Conservation (phyloP, 1,140 invertebrate species). For the Ladona fulva region DNA sequence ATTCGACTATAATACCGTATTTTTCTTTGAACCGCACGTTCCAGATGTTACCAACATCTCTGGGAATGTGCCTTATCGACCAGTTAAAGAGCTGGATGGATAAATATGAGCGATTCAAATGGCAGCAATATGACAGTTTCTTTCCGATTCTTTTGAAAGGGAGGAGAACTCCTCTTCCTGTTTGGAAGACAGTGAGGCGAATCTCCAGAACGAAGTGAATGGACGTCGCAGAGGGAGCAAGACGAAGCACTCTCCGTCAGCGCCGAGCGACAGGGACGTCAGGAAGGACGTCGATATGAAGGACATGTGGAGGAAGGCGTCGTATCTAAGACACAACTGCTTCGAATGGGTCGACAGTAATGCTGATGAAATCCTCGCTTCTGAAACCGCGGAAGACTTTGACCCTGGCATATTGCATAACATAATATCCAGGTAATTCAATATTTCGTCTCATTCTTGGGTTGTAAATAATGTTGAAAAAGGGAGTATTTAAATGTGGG, state of each 20-base stretch:
- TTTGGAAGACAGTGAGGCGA: neutral
- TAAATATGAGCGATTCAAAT: no score
- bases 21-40: no score
- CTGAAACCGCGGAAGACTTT: neutral
- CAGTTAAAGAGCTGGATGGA: no score
- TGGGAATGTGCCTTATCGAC: no score
- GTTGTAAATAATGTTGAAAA: no score
- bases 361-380: neutral
- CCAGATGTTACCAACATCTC: no score
- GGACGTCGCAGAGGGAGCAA: neutral
- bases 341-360: neutral
- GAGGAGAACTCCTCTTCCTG: neutral
- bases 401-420: neutral
- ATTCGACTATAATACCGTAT: no score
- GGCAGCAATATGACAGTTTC: no score
- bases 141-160: no score
- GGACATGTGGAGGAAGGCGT: neutral
- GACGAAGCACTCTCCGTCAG: neutral
- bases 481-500: no score
- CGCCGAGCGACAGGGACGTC: neutral
- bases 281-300: neutral
- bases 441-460: no score
- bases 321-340: neutral
- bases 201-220: neutral
- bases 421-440: neutral